Percentiles rank a stretch among this genome's conserved stretches.
These are phyloP conservation scores for Protonemura montana DNA, from an alignment of 2,888 invertebrate species.

Conservation along the genomic window DNA sequence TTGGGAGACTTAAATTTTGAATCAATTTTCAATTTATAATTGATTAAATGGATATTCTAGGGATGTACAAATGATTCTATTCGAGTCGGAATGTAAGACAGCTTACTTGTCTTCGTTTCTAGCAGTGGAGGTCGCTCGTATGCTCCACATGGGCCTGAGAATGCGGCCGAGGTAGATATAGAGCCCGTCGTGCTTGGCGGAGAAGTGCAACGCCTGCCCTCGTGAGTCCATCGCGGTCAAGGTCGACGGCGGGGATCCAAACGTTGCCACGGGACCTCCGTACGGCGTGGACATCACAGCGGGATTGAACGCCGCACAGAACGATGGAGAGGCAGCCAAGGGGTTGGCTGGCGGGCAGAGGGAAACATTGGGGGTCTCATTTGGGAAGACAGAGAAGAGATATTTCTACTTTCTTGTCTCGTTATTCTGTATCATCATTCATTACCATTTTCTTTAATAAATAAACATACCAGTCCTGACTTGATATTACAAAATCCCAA, in stretches of 20 bases:
- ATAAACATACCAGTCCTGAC: no score
- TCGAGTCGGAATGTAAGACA: no score
- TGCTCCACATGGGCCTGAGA: conserved; percentile 87
- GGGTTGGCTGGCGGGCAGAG: not conserved
- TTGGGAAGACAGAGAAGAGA: no score
- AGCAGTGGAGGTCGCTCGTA: conserved; percentile 67
- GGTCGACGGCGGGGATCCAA: conserved; percentile 48
- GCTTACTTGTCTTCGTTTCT: not conserved
- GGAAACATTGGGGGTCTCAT: no score
- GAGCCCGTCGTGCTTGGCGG: conserved; percentile 91
- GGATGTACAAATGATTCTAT: no score
- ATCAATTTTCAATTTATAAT: no score
- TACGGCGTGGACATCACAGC: conserved; percentile 49
- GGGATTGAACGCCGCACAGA: conserved; percentile 48
- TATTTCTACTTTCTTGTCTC: no score
- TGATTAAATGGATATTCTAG: no score
- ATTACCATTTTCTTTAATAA: no score
- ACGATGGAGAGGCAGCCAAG: not conserved
- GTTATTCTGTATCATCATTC: no score
- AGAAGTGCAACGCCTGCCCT: conserved; percentile 58
- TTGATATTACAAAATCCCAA: no score
- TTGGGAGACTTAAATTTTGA: no score
- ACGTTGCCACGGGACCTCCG: conserved; percentile 43
- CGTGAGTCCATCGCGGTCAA: conserved; percentile 44
- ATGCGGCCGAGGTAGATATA: conserved; percentile 91